Evolutionary conservation across 2,113 vertebrate genomes (phyloP).

Genomic region (Mus musculus): DNA sequence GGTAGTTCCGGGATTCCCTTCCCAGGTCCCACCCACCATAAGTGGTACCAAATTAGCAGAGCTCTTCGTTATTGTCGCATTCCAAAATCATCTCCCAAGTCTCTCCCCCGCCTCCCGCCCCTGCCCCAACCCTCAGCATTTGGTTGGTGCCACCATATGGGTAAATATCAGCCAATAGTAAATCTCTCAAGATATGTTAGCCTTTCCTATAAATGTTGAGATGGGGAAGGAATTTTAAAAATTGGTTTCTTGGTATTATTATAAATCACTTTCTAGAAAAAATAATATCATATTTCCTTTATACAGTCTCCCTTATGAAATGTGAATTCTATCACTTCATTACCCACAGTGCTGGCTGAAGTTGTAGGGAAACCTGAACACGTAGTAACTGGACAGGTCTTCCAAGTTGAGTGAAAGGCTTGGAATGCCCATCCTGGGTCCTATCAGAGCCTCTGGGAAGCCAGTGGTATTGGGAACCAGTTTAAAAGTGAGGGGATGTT

Average conservation of each 20-base stretch:
- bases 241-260: conserved; percentile 69
- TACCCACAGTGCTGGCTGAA: conserved; percentile 66
- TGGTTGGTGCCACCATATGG: conserved; percentile 68
- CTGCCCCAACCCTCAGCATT: background rate
- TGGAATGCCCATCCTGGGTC: conserved; percentile 47
- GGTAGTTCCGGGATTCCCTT: background rate
- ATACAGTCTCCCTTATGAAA: conserved; percentile 79
- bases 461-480: conserved; percentile 20
- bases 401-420: conserved; percentile 43
- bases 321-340: conserved; percentile 80
- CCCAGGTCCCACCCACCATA: background rate
- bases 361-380: conserved; percentile 59
- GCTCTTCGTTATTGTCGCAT: background rate
- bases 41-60: background rate
- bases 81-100: background rate
- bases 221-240: conserved; percentile 72
- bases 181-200: conserved; percentile 74
- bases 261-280: conserved; percentile 78
- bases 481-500: conserved; percentile 62
- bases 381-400: conserved; percentile 48
- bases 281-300: conserved; percentile 82
- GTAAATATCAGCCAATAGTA: conserved; percentile 75
- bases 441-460: conserved; percentile 10
- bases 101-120: background rate
- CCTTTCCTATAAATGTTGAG: conserved; percentile 75